Conservation (phyloP, 2,888 invertebrate genomes). For the Myopa testacea region DNA sequence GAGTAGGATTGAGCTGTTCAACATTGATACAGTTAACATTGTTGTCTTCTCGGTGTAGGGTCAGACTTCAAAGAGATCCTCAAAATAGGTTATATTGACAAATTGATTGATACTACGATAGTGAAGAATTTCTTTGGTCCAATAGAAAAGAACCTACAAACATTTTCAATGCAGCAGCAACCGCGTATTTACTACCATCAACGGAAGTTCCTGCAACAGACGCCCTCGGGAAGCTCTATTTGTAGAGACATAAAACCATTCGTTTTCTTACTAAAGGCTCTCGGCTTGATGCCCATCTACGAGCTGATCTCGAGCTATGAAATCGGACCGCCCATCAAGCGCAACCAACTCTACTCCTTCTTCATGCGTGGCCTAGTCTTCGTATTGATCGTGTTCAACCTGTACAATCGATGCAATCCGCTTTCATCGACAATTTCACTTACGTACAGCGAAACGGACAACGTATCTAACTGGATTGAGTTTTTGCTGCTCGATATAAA, state of each 20-base stretch:
- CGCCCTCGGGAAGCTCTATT: constrained; percentile 45
- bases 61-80: not conserved
- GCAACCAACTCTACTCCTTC: constrained; percentile 58
- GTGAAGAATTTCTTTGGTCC: too few species aligned
- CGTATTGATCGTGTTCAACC: constrained; percentile 56
- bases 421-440: constrained; percentile 47
- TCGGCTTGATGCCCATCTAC: constrained; percentile 61
- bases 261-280: too few species aligned
- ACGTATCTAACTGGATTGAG: constrained; percentile 63
- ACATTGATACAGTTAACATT: not conserved
- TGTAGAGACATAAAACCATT: constrained; percentile 58
- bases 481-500: constrained; percentile 59
- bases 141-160: not conserved
- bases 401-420: constrained; percentile 52
- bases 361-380: constrained; percentile 57
- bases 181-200: too few species aligned
- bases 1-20: not conserved
- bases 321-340: constrained; percentile 57
- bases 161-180: constrained; percentile 30
- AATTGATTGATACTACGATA: too few species aligned
- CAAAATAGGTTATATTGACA: too few species aligned
- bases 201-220: too few species aligned
- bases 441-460: constrained; percentile 56
- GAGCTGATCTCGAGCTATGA: constrained; percentile 56
- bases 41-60: not conserved